These are phyloP conservation scores for Greenwoodochromis staneri DNA, from an alignment of 2,113 vertebrate species.

Conservation along the genomic window DNA sequence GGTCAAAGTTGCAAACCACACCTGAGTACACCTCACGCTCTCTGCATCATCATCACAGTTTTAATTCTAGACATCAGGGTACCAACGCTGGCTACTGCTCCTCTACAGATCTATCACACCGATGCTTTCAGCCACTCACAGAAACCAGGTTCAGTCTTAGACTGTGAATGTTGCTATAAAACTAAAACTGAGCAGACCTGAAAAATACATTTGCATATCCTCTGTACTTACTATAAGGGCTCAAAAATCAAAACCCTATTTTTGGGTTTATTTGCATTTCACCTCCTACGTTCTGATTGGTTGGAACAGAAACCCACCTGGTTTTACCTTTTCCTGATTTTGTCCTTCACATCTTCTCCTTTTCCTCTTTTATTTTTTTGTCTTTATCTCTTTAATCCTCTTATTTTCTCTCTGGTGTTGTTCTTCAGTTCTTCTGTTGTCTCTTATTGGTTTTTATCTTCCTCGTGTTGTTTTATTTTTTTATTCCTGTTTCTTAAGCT, in stretches of 20 bases:
- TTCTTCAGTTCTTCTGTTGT: neutral
- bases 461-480: neutral
- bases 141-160: neutral
- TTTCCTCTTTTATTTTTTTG: neutral
- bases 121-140: neutral
- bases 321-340: neutral
- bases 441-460: neutral
- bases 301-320: neutral
- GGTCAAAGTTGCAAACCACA: neutral
- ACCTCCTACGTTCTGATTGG: neutral
- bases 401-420: neutral
- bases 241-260: neutral
- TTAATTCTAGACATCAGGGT: neutral
- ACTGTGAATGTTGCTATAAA: neutral
- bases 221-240: neutral
- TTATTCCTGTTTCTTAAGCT: neutral
- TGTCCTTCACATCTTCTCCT: neutral
- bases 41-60: neutral
- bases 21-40: neutral
- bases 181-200: neutral
- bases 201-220: neutral
- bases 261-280: neutral
- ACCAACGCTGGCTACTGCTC: neutral
- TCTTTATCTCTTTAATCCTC: neutral
- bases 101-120: neutral